Evolutionary conservation across 2,797 vertebrate species (phyloP).

Genomic region (Clarias fuscus): DNA sequence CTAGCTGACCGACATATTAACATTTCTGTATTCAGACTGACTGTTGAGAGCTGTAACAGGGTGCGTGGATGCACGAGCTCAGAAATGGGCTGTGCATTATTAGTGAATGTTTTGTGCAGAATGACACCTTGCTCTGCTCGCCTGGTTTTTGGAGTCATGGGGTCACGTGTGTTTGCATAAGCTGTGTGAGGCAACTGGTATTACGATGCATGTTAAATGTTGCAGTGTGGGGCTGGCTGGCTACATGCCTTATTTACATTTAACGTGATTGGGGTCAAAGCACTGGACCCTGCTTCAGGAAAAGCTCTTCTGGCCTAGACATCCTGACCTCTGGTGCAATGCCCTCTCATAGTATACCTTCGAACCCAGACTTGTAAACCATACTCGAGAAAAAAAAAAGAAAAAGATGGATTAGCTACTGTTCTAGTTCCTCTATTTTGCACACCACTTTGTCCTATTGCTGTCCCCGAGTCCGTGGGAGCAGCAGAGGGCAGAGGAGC

Average conservation of each 20-base stretch:
- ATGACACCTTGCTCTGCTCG: slow-evolving; percentile 1
- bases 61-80: neutral
- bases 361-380: slow-evolving; percentile 16
- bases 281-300: slow-evolving; percentile 37
- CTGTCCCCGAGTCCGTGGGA: slow-evolving; percentile 31
- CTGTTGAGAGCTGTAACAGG: slow-evolving; percentile 17
- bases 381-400: neutral
- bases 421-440: slow-evolving; percentile 12
- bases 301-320: slow-evolving; percentile 4
- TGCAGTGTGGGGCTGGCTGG: slow-evolving; percentile 8
- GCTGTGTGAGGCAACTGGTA: slow-evolving; percentile 18
- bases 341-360: slow-evolving; percentile 6
- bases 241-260: slow-evolving; percentile 36
- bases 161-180: slow-evolving; percentile 6
- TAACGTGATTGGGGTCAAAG: slow-evolving; percentile 38
- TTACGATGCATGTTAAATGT: slow-evolving; percentile 44
- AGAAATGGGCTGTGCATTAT: slow-evolving; percentile 23
- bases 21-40: slow-evolving; percentile 36
- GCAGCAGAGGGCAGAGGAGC: slow-evolving; percentile 46
- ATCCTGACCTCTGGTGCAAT: slow-evolving; percentile 16
- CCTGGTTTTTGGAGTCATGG: neutral
- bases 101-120: slow-evolving; percentile 1
- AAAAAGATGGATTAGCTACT: slow-evolving; percentile 31
- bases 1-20: slow-evolving; percentile 47
- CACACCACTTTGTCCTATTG: slow-evolving; percentile 26